Conservation (phyloP, 2,888 invertebrate species). For the Sericinus montela region DNA sequence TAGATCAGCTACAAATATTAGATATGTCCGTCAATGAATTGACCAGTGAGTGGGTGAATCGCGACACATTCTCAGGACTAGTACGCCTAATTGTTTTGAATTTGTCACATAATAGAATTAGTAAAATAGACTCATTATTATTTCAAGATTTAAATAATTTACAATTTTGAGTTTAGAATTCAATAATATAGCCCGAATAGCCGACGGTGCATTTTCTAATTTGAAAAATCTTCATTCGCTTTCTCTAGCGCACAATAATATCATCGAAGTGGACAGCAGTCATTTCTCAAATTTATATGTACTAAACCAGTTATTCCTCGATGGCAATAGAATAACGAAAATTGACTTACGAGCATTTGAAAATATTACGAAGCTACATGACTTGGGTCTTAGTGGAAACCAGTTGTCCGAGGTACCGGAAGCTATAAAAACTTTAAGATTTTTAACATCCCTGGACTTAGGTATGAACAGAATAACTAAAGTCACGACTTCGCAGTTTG, state of each 20-base stretch:
- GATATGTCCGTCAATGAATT: constrained; percentile 87
- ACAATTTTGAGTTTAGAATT: constrained; percentile 87
- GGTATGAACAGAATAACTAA: constrained; percentile 89
- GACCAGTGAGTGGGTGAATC: constrained; percentile 87
- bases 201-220: constrained; percentile 86
- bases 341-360: constrained; percentile 85
- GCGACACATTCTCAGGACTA: constrained; percentile 87
- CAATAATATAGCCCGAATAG: constrained; percentile 84
- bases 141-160: constrained; percentile 87
- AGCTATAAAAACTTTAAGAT: constrained; percentile 83
- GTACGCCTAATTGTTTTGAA: constrained; percentile 86
- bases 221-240: constrained; percentile 88
- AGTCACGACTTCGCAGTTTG: constrained; percentile 85
- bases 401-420: constrained; percentile 83
- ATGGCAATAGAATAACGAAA: constrained; percentile 84
- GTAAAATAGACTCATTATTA: constrained; percentile 83
- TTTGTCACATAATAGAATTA: constrained; percentile 85
- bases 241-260: constrained; percentile 85
- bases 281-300: constrained; percentile 87
- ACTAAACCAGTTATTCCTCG: constrained; percentile 85
- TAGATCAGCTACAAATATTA: constrained; percentile 85
- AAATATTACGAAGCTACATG: constrained; percentile 88
- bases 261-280: constrained; percentile 83
- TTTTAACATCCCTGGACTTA: constrained; percentile 87
- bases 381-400: constrained; percentile 87